These are phyloP conservation scores for Discoglossus pictus DNA, from an alignment of 2,797 vertebrate genomes.

Conservation along the genomic window DNA sequence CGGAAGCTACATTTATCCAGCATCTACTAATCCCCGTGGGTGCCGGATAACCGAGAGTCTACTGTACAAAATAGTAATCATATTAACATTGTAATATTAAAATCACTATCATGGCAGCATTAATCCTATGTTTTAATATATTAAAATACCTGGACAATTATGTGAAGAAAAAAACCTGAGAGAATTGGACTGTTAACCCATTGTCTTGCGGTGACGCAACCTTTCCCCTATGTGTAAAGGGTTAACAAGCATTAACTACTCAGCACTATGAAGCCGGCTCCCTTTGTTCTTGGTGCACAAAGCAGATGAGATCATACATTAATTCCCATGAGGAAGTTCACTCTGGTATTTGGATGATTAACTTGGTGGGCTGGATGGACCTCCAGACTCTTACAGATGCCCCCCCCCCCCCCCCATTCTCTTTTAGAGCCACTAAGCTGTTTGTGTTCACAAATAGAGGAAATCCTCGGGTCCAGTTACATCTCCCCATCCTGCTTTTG, in stretches of 20 bases:
- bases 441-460: conserved; percentile 24
- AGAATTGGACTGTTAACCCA: too few species aligned
- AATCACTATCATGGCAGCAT: too few species aligned
- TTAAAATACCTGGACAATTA: too few species aligned
- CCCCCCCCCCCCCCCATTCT: not conserved
- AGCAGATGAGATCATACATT: conserved; percentile 47
- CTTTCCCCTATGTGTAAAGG: conserved; percentile 5
- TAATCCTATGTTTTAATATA: too few species aligned
- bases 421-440: not conserved
- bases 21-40: too few species aligned
- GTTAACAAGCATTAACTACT: conserved; percentile 45
- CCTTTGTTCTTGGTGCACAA: conserved; percentile 45
- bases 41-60: too few species aligned
- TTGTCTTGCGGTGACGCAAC: too few species aligned
- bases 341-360: conserved; percentile 49
- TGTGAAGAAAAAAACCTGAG: too few species aligned
- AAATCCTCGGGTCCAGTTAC: conserved; percentile 13
- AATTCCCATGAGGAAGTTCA: conserved; percentile 37
- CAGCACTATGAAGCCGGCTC: conserved; percentile 36
- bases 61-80: too few species aligned
- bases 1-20: too few species aligned
- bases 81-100: too few species aligned
- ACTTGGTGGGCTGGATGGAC: conserved; percentile 41
- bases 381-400: conserved; percentile 16
- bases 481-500: conserved; percentile 18